These are phyloP conservation scores for Drosophila borealis DNA, from an alignment of 2,888 invertebrate species.

Conservation along the genomic window DNA sequence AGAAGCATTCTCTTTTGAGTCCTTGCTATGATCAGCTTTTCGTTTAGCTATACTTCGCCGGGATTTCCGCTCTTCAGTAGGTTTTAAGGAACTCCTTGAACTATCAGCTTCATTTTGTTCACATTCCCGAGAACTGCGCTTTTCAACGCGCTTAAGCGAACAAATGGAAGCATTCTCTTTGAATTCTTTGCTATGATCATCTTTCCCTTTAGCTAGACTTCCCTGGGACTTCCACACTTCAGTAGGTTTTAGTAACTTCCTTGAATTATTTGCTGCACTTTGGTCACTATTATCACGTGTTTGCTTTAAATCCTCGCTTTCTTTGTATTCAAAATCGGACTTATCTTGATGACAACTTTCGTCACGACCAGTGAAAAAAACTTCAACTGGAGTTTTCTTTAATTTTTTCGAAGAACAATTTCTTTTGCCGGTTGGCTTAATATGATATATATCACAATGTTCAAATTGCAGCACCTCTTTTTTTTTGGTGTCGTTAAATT, in stretches of 20 bases:
- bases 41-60: background rate
- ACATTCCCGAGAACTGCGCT: background rate
- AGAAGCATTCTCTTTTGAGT: background rate
- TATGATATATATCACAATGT: conserved; percentile 42
- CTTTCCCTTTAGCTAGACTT: background rate
- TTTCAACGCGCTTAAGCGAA: background rate
- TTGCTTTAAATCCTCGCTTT: background rate
- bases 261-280: too few species aligned
- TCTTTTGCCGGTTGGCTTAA: background rate
- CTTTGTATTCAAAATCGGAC: too few species aligned
- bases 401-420: background rate
- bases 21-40: too few species aligned
- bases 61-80: background rate
- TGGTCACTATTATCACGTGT: background rate
- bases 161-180: background rate
- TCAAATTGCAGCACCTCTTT: conserved; percentile 30
- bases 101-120: background rate
- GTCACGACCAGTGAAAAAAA: background rate
- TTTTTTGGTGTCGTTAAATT: background rate
- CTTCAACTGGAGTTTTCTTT: background rate
- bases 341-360: too few species aligned
- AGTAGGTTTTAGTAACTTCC: background rate
- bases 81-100: background rate
- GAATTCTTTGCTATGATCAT: background rate
- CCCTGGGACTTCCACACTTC: too few species aligned